phyloP scores from a whole-genome alignment of 1,140 invertebrate species.

The Caenorhabditis latens region DNA sequence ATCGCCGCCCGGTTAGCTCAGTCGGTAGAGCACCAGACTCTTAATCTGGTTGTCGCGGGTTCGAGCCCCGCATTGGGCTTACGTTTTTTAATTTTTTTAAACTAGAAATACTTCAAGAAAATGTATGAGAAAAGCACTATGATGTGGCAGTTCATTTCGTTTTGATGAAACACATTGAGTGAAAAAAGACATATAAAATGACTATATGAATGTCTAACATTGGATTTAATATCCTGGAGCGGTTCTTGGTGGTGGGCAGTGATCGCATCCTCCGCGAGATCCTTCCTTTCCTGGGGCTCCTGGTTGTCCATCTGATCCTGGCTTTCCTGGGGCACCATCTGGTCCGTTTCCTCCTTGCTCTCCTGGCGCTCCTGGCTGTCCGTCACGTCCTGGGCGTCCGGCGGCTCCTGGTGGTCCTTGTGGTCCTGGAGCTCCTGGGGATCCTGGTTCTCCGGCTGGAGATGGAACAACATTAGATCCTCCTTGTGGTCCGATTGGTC shows the following conservation, averaged over 20 bases:
- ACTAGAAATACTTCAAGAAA: background rate
- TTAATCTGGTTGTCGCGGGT: conserved; percentile 78
- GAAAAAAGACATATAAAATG: background rate
- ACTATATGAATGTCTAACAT: background rate
- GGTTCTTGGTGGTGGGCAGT: conserved; percentile 65
- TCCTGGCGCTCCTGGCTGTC: conserved; percentile 61
- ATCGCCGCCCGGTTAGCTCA: conserved; percentile 76
- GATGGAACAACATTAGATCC: conserved; percentile 39
- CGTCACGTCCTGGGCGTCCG: conserved; percentile 57
- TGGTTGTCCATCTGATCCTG: conserved; percentile 60
- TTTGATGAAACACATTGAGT: conserved; percentile 11
- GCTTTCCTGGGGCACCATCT: conserved; percentile 66
- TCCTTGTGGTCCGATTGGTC: conserved; percentile 59
- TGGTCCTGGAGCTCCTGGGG: conserved; percentile 61
- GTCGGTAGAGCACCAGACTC: conserved; percentile 78
- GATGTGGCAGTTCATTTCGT: conserved; percentile 19
- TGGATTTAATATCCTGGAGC: conserved; percentile 64
- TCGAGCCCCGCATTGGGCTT: conserved; percentile 77
- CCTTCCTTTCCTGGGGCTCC: conserved; percentile 63
- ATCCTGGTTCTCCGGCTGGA: conserved; percentile 58
- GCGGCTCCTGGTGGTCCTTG: conserved; percentile 60
- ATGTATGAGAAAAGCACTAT: background rate
- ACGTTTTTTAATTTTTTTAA: conserved; percentile 49
- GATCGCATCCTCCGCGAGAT: conserved; percentile 59
- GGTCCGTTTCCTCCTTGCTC: conserved; percentile 36